Evolutionary conservation across 1,140 invertebrate species (phyloP).

Genomic region (Daktulosphaira vitifoliae): DNA sequence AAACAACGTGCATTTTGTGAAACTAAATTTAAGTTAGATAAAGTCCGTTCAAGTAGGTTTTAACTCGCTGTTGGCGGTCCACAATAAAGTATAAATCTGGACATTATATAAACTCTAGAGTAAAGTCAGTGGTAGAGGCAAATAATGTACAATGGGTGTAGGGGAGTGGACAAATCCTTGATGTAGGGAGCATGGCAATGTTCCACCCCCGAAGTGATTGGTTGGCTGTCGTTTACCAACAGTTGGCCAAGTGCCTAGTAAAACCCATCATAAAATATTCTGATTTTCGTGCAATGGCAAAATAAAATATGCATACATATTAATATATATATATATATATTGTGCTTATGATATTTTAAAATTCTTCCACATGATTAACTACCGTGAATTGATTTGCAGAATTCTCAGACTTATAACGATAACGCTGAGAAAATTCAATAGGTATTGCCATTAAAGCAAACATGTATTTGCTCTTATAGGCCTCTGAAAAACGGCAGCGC

Average conservation of each 20-base stretch:
- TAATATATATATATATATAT: no score
- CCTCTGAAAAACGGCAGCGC: no score
- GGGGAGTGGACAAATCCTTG: background rate
- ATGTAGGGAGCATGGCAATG: conserved; percentile 18
- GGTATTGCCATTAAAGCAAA: background rate
- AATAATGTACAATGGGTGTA: no score
- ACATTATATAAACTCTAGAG: no score
- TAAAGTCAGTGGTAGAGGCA: no score
- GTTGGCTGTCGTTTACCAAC: conserved; percentile 32
- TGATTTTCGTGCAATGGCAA: background rate
- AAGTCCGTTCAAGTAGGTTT: no score
- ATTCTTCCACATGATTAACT: background rate
- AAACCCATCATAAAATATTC: conserved; percentile 23
- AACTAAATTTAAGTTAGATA: no score
- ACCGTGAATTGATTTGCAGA: background rate
- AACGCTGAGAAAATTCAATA: background rate
- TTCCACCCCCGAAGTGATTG: conserved; percentile 32
- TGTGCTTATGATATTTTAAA: background rate
- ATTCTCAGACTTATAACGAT: background rate
- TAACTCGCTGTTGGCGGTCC: no score
- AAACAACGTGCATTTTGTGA: no score
- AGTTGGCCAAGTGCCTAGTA: conserved; percentile 26
- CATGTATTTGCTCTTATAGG: conserved; percentile 21
- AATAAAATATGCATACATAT: no score
- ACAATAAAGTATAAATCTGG: no score